A percentile compares a stretch with the other conserved stretches of the same genome.
phyloP scores from a whole-genome alignment of 2,113 vertebrate species.

The Mobula hypostoma region DNA sequence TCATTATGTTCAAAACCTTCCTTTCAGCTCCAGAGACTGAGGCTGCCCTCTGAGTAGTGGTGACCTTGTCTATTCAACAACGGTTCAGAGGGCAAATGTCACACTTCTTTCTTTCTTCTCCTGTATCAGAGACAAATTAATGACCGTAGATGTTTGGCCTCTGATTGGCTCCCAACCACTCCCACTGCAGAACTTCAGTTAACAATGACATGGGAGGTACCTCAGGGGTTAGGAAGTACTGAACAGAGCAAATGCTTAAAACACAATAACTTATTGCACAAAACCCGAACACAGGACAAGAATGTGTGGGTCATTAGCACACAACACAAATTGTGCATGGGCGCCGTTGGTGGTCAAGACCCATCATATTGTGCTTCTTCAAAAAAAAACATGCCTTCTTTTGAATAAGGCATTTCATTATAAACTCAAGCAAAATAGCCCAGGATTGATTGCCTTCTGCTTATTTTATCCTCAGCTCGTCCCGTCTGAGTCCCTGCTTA shows the following conservation, averaged over 20 bases:
- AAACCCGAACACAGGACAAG: background rate
- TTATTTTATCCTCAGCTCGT: background rate
- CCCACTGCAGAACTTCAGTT: too few relatives aligned
- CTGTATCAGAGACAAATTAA: background rate
- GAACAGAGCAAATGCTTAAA: background rate
- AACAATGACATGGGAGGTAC: background rate
- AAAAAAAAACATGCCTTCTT: background rate
- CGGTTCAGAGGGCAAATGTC: background rate
- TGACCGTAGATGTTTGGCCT: background rate
- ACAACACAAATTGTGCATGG: background rate
- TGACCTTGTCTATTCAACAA: background rate
- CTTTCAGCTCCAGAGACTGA: background rate
- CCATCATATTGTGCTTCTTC: background rate
- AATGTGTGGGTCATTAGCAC: background rate
- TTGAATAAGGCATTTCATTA: background rate
- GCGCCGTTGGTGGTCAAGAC: background rate
- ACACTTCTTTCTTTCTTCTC: background rate
- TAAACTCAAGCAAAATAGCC: background rate
- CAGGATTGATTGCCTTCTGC: background rate
- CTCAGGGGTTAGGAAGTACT: background rate
- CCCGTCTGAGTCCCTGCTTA: background rate
- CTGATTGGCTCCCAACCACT: too few relatives aligned
- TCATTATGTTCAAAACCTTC: background rate
- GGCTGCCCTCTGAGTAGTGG: background rate
- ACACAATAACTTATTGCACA: background rate